These are phyloP conservation scores for Aphaenogaster floridana DNA, from an alignment of 1,140 invertebrate genomes.

Conservation along the genomic window DNA sequence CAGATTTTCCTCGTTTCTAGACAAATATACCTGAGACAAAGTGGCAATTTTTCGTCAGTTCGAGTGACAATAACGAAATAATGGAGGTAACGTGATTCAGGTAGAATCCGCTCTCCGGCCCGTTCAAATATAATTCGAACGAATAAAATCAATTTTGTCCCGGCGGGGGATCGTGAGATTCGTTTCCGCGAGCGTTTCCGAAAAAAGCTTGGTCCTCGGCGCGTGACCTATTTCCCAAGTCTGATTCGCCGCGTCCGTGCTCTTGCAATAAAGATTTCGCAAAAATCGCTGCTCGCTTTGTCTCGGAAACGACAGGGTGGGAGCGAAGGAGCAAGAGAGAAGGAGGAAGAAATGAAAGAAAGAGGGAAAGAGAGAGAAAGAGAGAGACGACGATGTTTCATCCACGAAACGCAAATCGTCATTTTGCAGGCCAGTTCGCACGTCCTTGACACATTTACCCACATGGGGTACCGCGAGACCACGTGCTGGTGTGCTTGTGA, in stretches of 20 bases:
- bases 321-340: neutral
- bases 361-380: neutral
- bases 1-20: slow-evolving; percentile 23
- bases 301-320: neutral
- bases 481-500: slow-evolving; percentile 56
- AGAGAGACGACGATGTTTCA: slow-evolving; percentile 61
- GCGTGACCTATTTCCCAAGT: slow-evolving; percentile 38
- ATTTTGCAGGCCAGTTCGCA: slow-evolving; percentile 85
- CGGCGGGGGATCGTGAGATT: neutral
- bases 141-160: slow-evolving; percentile 9
- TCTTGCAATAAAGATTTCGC: slow-evolving; percentile 53
- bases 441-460: slow-evolving; percentile 86
- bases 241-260: neutral
- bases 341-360: neutral
- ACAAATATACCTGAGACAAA: slow-evolving; percentile 2
- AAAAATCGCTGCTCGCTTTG: slow-evolving; percentile 30
- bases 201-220: slow-evolving; percentile 31
- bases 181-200: neutral
- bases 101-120: neutral
- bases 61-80: neutral
- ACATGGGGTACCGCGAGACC: slow-evolving; percentile 78
- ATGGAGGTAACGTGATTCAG: neutral
- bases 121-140: neutral
- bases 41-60: neutral
- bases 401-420: slow-evolving; percentile 79